Evolutionary conservation across 2,888 invertebrate species (phyloP), one percentile per base, ranked within the genome.

Genomic region (Clistopyga incitator): DNA sequence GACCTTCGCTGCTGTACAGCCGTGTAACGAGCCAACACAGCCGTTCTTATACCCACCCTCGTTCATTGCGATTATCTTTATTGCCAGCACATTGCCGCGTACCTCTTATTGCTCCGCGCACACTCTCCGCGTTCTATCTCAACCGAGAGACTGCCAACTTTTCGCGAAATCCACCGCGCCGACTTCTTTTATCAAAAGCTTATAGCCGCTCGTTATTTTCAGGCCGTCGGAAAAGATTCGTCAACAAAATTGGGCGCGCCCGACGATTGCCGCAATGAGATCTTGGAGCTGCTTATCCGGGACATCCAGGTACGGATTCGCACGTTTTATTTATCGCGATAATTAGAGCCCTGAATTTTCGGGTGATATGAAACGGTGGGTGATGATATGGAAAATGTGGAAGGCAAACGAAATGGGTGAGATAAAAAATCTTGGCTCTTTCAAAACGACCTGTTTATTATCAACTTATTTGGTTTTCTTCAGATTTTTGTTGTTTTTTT

Each of bases 21-120:
- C 89, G 88, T 88, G 87, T 90, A 90, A 91, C 89, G 89, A 90
- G 89, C 83, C 89, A 88, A 91, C 90, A 88, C 47, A n/a, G 87
- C 88, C 85, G 86, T 89, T 89, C 86, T 88, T 88, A 52, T 52
- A 86, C 88, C 88, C 88, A 72, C 88, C 88, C 87, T 87, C 84
- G 81, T 86, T 76, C 87, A 87, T 87, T 88, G 86, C 82, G 89
- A 90, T 89, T 88, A 91, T 91, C 88, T 90, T 89, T 89, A 84
- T 80, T 79, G 68, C 77, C 52, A 67, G 61, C 54, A 78, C 65
- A 59, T 70, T 23, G 29, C 61, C 45, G 76, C 34, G 64, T 70
- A 74, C 70, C 72, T 77, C 56, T 54, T 81, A 64, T 70, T 52
- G 72, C 25, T 15, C 67, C 61, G 47, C 65, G 20, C 38, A 45